These are phyloP conservation scores for Cephalopterus ornatus DNA, from an alignment of 2,113 vertebrate genomes.

Conservation along the genomic window DNA sequence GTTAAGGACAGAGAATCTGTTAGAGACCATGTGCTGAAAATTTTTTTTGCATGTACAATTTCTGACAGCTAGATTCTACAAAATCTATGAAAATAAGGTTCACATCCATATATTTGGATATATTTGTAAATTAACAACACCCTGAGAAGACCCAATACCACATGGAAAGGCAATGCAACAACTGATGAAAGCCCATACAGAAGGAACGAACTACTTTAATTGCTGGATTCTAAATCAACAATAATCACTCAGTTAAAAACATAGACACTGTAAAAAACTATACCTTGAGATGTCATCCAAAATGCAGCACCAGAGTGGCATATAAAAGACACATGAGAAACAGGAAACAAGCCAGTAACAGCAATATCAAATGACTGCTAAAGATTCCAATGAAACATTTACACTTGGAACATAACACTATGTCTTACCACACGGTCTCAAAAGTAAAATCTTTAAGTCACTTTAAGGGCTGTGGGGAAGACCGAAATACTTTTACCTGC, in stretches of 20 bases:
- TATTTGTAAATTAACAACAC: background rate
- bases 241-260: background rate
- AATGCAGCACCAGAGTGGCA: background rate
- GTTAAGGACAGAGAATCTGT: background rate
- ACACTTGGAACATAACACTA: background rate
- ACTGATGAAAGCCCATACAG: background rate
- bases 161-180: background rate
- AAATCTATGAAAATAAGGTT: background rate
- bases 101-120: background rate
- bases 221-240: background rate
- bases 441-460: background rate
- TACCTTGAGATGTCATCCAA: background rate
- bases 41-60: background rate
- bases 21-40: background rate
- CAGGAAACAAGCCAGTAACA: background rate
- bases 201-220: background rate
- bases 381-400: background rate
- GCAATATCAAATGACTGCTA: background rate
- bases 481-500: background rate
- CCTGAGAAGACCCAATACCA: background rate
- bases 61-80: background rate
- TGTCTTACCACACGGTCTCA: background rate
- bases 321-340: rapidly evolving
- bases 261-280: background rate
- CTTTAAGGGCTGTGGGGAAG: background rate